Base-by-base conservation (phyloP, 2,113 vertebrate species). In the Clupea harengus region DNA sequence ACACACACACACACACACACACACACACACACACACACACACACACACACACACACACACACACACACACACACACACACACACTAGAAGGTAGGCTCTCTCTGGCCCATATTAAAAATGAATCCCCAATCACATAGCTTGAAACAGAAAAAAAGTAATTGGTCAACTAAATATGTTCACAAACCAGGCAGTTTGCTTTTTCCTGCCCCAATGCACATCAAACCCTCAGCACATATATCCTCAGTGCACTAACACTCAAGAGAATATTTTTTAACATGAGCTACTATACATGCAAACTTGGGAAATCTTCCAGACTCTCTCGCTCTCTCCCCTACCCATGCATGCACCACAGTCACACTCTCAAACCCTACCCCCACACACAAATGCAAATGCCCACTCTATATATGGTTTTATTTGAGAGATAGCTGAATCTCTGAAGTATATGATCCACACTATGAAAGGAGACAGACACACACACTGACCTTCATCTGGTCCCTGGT, bases 401-500 rank as follows among this genome's bases (percentile, higher is more conserved):
- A 64, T n/a, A n/a, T 64, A 22, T 64, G n/a, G 6, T 39, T 39
- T 39, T 22, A 57, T 57, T 18, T 67, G 60, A 67, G 11, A 67
- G 25, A 67, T 67, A 10, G 6, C 60, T 67, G 22, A 13, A 4
- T 57, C 54, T 57, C 54, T 18, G 57, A 18, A 60, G 20, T 22
- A n/a, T 28, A 67, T 28, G n/a, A 28, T 67, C 64, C n/a, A 67
- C 10, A 25, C 64, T 28, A 67, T 28, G 7, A 28, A 25, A 67
- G 64, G 64, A 67, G 64, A 54, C 10, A 60, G 47, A 57, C 52
- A 44, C 72, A 78, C 72, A 78, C 32, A 78, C 72, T 78, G 72
- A 78, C 72, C 72, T 78, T 78, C 54, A 60, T 60, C 28, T 39
- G 28, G 72, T 39, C 32, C 64, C 72, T 78, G 72, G 72, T 78